Evolutionary conservation across 92 coral and sea anemone genomes (phyloP), one percentile per base, ranked within the genome.

Genomic region (Desmophyllum pertusum): DNA sequence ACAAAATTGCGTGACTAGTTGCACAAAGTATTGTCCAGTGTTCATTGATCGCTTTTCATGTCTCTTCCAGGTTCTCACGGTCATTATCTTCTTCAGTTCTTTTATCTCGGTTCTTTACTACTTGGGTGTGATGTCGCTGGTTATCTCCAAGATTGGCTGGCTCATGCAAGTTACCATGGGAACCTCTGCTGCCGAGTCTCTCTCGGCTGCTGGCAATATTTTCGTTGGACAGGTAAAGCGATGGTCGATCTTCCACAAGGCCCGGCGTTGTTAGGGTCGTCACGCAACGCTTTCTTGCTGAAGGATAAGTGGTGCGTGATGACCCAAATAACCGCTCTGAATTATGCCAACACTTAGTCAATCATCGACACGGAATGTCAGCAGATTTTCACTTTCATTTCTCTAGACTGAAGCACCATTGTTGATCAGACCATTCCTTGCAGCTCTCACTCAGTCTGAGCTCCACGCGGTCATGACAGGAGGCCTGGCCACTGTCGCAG

Each of bases 381-480:
- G 27, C 67, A 19, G 27, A 57, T 6, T 57, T 6, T 57, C 8
- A n/a, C 10, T 23, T 25, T 57, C 6, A 6, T 57, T 21, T 86
- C 25, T 83, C 17, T 76, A 96, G 98, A 95, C 97, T 9, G 98
- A 93, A 84, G 98, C 98, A 0, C 98, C 98, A 13, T 76, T 95
- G 76, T 45, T 95, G 88, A 91, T 95, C 55, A 88, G 95, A 66
- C 98, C 98, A 57, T 95, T 95, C 78, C 87, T 95, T n/a, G 86
- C 80, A 66, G 85, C 84, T 53, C 84, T 95, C 64, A 95, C 98
- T 38, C 93, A 80, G 73, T 93, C 98, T 33, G 98, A 95, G 84
- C 94, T 95, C 31, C 98, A 95, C 71, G 98, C 98, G 55, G 93
- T 95, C 78, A 95, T 95, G 98, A 95, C 98, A n/a, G 94, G 98